Conservation (phyloP, 1,140 invertebrate species). For the Heterodera carotae region DNA sequence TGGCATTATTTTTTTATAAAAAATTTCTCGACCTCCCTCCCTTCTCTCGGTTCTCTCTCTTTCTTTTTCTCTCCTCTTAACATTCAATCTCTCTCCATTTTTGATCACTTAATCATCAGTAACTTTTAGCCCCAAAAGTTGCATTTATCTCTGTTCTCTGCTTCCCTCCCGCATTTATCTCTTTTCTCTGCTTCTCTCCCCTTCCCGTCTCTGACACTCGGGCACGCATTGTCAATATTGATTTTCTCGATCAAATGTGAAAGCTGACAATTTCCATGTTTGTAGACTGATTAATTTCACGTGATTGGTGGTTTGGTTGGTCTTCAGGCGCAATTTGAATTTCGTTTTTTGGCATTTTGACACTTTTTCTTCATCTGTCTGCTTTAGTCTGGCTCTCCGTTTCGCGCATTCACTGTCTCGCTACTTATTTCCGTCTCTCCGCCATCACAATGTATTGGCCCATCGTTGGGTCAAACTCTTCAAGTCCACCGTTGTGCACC, state of each 20-base stretch:
- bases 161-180: too few relatives aligned
- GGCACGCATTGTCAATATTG: background rate
- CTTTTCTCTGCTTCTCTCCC: too few relatives aligned
- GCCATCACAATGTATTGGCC: background rate
- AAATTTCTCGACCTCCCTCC: too few relatives aligned
- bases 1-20: too few relatives aligned
- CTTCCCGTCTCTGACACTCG: too few relatives aligned
- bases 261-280: too few relatives aligned
- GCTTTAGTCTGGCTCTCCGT: background rate
- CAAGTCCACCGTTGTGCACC: background rate
- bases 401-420: background rate
- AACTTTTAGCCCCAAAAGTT: too few relatives aligned
- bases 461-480: slow-evolving; percentile 7
- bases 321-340: background rate
- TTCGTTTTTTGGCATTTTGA: slow-evolving; percentile 2
- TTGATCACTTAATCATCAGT: too few relatives aligned
- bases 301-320: background rate
- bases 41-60: too few relatives aligned
- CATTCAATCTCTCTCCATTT: background rate
- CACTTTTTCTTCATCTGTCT: background rate
- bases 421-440: slow-evolving; percentile 9
- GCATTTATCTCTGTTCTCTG: too few relatives aligned
- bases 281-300: too few relatives aligned
- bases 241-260: background rate
- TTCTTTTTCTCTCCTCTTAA: too few relatives aligned